phyloP scores from a whole-genome alignment of 2,113 vertebrate species.

The Athene noctua region DNA sequence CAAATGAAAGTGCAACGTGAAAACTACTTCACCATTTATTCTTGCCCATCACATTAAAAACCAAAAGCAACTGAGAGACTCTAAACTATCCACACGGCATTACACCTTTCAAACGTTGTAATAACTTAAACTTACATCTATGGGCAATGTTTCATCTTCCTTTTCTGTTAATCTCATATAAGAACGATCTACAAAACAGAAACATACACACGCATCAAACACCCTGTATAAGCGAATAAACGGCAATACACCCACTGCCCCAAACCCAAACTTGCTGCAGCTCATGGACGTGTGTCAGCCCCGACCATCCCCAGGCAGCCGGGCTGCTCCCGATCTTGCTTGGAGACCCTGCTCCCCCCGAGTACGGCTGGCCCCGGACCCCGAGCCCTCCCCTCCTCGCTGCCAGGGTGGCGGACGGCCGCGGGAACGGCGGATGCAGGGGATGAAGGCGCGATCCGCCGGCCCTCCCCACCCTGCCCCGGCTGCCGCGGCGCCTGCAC shows the following conservation, averaged over 20 bases:
- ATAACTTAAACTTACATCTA: conserved; percentile 86
- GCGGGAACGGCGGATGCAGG: background rate
- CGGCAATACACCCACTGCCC: too few species aligned
- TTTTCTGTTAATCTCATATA: conserved; percentile 97
- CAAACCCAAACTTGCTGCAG: fast-evolving
- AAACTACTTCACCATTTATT: background rate
- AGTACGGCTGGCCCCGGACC: background rate
- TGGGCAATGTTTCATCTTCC: conserved; percentile 93
- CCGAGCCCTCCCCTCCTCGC: background rate
- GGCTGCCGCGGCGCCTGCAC: background rate
- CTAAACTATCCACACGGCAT: background rate
- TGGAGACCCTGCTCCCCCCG: background rate
- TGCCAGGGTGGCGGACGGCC: background rate
- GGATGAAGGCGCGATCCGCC: too few species aligned
- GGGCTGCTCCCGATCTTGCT: background rate
- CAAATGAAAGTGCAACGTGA: background rate
- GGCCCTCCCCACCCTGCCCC: too few species aligned
- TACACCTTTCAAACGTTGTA: background rate
- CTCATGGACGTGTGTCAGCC: fast-evolving
- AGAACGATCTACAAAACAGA: conserved; percentile 81
- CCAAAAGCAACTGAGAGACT: background rate
- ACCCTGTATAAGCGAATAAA: fast-evolving
- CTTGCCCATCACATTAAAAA: background rate
- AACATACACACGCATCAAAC: background rate
- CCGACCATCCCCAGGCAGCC: background rate